phyloP scores from a whole-genome alignment of 2,113 vertebrate species.

The Falco punctatus region DNA sequence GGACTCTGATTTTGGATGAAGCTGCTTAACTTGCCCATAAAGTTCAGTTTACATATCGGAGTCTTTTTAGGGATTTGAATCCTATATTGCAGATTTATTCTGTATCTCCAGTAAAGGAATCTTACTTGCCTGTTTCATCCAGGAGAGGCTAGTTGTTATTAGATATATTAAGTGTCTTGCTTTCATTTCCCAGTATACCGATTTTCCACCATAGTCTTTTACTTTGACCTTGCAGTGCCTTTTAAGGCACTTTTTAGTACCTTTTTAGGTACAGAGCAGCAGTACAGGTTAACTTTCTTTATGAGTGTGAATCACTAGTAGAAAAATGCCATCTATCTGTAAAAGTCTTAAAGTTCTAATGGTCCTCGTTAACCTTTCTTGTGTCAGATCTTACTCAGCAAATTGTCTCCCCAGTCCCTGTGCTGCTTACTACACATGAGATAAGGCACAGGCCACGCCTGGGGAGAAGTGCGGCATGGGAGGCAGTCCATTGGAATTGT shows the following conservation, averaged over 20 bases:
- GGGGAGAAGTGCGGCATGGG: background rate
- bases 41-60: background rate
- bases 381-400: background rate
- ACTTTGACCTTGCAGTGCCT: background rate
- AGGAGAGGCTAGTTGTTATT: background rate
- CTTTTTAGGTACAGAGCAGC: background rate
- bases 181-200: background rate
- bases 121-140: background rate
- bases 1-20: background rate
- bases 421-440: background rate
- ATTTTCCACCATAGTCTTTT: background rate
- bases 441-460: background rate
- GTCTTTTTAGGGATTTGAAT: background rate
- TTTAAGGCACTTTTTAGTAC: background rate
- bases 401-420: background rate
- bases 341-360: background rate
- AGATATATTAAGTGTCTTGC: background rate
- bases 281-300: background rate
- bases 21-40: background rate
- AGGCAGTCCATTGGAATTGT: background rate
- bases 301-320: background rate
- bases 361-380: slow-evolving; percentile 6
- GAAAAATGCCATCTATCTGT: background rate
- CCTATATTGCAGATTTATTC: background rate
- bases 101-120: background rate